Evolutionary conservation across 2,113 vertebrate genomes (phyloP), one percentile per base, ranked within the genome.

Genomic region (Pontoporia blainvillei): DNA sequence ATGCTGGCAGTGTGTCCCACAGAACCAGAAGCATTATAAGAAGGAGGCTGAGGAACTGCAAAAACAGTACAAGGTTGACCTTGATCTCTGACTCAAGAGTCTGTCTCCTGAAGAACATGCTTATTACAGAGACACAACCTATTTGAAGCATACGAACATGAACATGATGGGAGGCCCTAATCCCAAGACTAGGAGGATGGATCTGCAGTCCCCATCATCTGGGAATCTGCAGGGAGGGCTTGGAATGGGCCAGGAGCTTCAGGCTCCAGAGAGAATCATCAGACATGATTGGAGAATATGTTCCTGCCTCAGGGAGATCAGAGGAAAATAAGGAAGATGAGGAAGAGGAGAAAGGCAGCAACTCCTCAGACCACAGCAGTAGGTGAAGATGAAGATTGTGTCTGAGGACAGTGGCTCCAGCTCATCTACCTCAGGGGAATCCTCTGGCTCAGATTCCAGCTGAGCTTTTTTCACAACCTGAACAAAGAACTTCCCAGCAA

Each of bases 21-120:
- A 98, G 92, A 98, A 98, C 97, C 99, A 99, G 52, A 99, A 99
- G 11, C 98, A 98, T 83, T 99, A 99, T 94, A 99, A 99, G 95
- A 99, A 99, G 88, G 98, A 99, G 52, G 99, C 99, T 0, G 99
- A 99, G 98, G 99, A 99, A 95, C 99, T 99, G 96, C 99, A 99
- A 98, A 99, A 98, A 54, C 98, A 99, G 98, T 99, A 99, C 98
- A 99, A 99, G 97, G 98, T 99, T 95, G 98, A 98, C 66, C 99
- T 99, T 69, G 99, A 99, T 18, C 98, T 99, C 98, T 99, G 99
- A 99, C 99, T 99, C 5, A 99, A 98, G 99, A 99, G 98, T 85
- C 95, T 99, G 95, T 99, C 99, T 0, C 98, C 99, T 1, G 99
- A 99, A 97, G 99, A 99, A 49, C 98, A 99, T 44, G 98, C 99